A percentile compares a stretch with the other conserved stretches of the same genome.
These are phyloP conservation scores for Promerops cafer DNA, from an alignment of 2,113 vertebrate species.

Conservation along the genomic window DNA sequence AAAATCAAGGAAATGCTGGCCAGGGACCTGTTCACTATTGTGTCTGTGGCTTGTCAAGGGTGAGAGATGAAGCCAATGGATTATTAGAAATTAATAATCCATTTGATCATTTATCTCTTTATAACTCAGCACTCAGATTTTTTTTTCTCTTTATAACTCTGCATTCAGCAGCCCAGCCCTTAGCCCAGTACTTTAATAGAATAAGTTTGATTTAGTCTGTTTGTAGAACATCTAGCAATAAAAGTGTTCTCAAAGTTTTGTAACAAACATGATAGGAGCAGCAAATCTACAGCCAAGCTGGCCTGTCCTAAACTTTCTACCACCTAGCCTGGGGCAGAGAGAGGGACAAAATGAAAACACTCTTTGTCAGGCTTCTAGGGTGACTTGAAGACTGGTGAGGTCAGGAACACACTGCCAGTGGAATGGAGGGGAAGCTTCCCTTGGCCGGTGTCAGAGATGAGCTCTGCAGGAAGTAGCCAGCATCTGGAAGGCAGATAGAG, in stretches of 20 bases:
- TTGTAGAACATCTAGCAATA: neutral
- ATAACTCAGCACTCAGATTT: neutral
- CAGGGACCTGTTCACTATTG: neutral
- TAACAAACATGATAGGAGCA: neutral
- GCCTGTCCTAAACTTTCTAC: neutral
- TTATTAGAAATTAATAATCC: neutral
- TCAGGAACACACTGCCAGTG: neutral
- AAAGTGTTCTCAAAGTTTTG: neutral
- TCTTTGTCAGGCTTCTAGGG: neutral
- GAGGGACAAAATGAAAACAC: neutral
- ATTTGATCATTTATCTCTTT: neutral
- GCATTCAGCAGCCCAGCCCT: neutral
- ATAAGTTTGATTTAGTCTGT: neutral
- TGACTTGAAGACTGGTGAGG: neutral
- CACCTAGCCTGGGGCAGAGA: neutral
- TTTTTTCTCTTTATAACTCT: neutral
- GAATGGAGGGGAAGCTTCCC: neutral
- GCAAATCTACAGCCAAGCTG: neutral
- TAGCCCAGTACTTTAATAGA: neutral
- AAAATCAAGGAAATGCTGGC: neutral
- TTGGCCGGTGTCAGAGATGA: neutral
- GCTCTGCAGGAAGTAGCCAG: neutral
- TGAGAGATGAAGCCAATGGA: neutral
- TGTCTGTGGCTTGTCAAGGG: neutral
- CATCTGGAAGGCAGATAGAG: neutral